phyloP scores from a whole-genome alignment of 2,888 invertebrate species.

The Lordiphosa fenestrarum region DNA sequence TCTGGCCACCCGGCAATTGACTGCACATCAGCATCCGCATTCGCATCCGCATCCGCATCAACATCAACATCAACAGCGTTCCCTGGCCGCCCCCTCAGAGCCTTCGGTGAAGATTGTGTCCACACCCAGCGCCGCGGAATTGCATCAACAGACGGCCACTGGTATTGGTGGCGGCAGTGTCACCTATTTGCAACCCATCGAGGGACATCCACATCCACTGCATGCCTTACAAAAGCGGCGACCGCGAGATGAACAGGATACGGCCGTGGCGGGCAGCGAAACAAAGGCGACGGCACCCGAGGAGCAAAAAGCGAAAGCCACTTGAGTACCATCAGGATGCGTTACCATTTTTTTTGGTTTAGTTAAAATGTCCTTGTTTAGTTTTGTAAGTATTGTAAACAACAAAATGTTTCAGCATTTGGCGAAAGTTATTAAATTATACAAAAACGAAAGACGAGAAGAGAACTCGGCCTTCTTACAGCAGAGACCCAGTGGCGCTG shows the following conservation, averaged over 20 bases:
- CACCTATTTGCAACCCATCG: constrained; percentile 58
- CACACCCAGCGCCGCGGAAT: constrained; percentile 52
- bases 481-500: no score
- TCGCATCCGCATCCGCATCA: constrained; percentile 55
- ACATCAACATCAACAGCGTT: constrained; percentile 47
- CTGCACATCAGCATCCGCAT: constrained; percentile 61
- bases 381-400: constrained; percentile 68
- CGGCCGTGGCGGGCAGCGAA: constrained; percentile 69
- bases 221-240: constrained; percentile 53
- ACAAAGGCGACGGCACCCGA: constrained; percentile 43
- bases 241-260: constrained; percentile 76
- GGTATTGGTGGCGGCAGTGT: constrained; percentile 69
- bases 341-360: constrained; percentile 50
- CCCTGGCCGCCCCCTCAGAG: constrained; percentile 64
- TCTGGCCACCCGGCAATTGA: constrained; percentile 62
- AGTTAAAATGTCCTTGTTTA: constrained; percentile 63
- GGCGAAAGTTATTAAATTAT: constrained; percentile 65
- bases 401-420: constrained; percentile 62
- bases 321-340: constrained; percentile 23
- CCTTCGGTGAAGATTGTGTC: constrained; percentile 72
- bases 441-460: constrained; percentile 35
- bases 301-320: constrained; percentile 34
- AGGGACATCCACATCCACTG: constrained; percentile 33
- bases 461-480: no score
- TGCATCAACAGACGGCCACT: constrained; percentile 61